Evolutionary conservation across 2,888 invertebrate genomes (phyloP), one percentile per base, ranked within the genome.

Genomic region (Oithona nana): DNA sequence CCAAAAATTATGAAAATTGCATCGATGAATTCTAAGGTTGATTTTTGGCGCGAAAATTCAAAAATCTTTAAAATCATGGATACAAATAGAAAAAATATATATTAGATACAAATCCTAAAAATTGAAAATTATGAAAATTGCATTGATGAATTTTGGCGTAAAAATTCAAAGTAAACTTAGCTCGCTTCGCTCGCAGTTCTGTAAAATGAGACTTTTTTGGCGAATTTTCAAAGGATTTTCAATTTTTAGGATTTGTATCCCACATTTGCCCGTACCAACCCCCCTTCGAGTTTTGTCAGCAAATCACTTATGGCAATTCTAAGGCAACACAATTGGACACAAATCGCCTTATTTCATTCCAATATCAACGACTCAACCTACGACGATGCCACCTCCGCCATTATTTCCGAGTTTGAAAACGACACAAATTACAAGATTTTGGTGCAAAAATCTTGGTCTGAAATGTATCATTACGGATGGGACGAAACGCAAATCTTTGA

Each of bases 311-410:
- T 88, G 63, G 84, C 90, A 3, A 81, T 90, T 56, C 77, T 93
- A 65, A 78, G 82, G 67, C 81, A 83, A 64, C 92, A 87, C 75
- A 84, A 87, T 72, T 94, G 93, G 89, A 87, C 83, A 4, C 74
- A 88, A 83, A 83, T 90, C 64, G 83, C 87, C 2, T 82, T 92
- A 68, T 78, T 92, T 65, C 88, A 88, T 73, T 77, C 87, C 69
- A 83, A 85, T 69, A 83, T 84, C n/a, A 79, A 79, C 22, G 81
- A 83, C 68, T 81, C 83, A 69, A 81, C 82, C 68, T 86, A 84
- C 71, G 80, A 81, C 66, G 83, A 83, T 68, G 81, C 56, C 28
- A 59, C 66, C 66, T 81, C 56, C 28, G 61, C 66, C 66, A 56
- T 60, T 67, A 60, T 65, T 39, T 39, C 8, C 39, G 8, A 11